Conservation (phyloP, 1,140 invertebrate genomes). For the Magallana ariakensis region DNA sequence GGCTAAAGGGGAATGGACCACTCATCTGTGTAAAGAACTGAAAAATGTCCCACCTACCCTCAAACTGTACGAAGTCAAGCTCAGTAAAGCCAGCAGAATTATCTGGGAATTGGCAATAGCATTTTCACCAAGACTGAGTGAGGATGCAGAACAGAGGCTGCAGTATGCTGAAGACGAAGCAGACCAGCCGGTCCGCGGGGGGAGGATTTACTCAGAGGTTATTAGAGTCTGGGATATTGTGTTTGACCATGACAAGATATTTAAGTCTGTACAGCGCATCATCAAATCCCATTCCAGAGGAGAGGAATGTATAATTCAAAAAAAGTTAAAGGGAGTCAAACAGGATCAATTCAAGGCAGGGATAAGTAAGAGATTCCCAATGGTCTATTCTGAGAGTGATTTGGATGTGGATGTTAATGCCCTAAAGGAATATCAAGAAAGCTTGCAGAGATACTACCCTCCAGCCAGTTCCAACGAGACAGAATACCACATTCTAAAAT, state of each 20-base stretch:
- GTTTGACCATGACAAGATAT: conserved; percentile 69
- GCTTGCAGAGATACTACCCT: conserved; percentile 65
- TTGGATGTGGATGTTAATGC: conserved; percentile 53
- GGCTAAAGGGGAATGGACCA: conserved; percentile 72
- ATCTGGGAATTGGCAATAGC: conserved; percentile 76
- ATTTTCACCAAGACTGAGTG: conserved; percentile 72
- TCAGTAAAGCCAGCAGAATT: conserved; percentile 67
- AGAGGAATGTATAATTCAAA: conserved; percentile 70
- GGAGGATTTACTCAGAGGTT: conserved; percentile 74
- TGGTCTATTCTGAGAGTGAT: conserved; percentile 66
- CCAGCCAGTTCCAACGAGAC: conserved; percentile 75
- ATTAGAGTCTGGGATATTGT: conserved; percentile 77
- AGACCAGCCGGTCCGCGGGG: conserved; percentile 59
- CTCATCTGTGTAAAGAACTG: conserved; percentile 61
- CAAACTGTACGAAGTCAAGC: conserved; percentile 70
- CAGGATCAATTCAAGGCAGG: conserved; percentile 47
- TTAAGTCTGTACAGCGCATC: conserved; percentile 64
- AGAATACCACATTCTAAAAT: conserved; percentile 77
- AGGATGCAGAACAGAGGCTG: conserved; percentile 65
- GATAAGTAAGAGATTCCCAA: conserved; percentile 53
- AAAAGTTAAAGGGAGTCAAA: conserved; percentile 68
- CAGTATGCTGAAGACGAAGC: conserved; percentile 49
- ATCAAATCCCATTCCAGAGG: conserved; percentile 72
- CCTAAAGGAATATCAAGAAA: conserved; percentile 44
- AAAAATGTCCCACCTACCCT: conserved; percentile 64